A percentile compares a stretch with the other conserved stretches of the same genome.
Evolutionary conservation across 2,888 invertebrate genomes (phyloP).

Genomic region (Amorpha juglandis): DNA sequence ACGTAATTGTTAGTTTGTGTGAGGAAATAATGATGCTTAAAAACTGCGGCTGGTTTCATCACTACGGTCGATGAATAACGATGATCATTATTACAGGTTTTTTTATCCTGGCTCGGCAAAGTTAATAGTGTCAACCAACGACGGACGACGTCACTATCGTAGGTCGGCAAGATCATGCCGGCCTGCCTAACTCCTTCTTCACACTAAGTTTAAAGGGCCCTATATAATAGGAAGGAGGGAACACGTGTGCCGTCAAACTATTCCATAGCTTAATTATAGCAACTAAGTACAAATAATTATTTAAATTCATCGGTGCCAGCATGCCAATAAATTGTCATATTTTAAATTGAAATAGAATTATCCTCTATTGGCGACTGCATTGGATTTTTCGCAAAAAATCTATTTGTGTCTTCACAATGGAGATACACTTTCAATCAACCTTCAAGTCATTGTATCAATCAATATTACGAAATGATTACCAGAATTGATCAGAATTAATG

Average conservation of each 20-base stretch:
- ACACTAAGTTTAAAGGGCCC: no score
- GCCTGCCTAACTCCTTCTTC: no score
- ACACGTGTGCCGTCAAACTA: no score
- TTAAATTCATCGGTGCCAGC: neutral
- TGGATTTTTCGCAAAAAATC: conserved; percentile 4
- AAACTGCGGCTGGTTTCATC: neutral
- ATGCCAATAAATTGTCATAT: neutral
- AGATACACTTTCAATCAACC: conserved; percentile 26
- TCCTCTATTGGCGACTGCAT: neutral
- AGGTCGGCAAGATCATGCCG: no score
- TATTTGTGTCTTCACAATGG: conserved; percentile 16
- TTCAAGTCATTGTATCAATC: conserved; percentile 27
- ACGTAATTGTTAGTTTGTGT: neutral
- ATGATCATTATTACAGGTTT: no score
- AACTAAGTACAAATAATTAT: neutral
- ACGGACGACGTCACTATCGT: no score
- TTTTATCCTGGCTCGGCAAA: no score
- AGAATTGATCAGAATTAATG: conserved; percentile 4
- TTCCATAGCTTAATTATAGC: neutral
- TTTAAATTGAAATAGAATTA: neutral
- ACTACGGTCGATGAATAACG: neutral
- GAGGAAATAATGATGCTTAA: neutral
- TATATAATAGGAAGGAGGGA: no score
- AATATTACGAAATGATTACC: conserved; percentile 17
- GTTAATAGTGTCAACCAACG: no score